phyloP scores from a whole-genome alignment of 2,888 invertebrate species.

The Acrobasis consociella region DNA sequence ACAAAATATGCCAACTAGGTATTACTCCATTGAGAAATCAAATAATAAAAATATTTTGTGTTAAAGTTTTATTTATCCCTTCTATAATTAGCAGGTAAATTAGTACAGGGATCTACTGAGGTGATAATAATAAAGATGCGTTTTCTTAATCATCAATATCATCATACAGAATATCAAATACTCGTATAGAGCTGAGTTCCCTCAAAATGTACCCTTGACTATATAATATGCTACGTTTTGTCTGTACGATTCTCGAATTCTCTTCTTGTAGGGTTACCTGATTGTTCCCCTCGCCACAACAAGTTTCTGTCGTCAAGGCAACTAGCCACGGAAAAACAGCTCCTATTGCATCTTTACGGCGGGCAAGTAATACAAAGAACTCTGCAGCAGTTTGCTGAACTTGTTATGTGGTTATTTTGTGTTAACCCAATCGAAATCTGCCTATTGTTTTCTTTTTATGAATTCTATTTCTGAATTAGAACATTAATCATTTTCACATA shows the following conservation, averaged over 20 bases:
- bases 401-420: neutral
- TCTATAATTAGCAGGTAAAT: too few relatives aligned
- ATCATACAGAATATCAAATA: too few relatives aligned
- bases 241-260: neutral
- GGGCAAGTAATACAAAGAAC: neutral
- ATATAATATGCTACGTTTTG: neutral
- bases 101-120: too few relatives aligned
- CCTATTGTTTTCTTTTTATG: neutral
- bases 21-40: too few relatives aligned
- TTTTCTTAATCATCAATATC: too few relatives aligned
- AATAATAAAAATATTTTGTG: too few relatives aligned
- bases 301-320: constrained; percentile 41
- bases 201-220: neutral
- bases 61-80: too few relatives aligned
- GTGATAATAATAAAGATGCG: too few relatives aligned
- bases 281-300: constrained; percentile 30
- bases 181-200: neutral
- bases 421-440: neutral
- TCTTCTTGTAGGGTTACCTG: neutral
- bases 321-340: constrained; percentile 24
- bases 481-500: constrained; percentile 7
- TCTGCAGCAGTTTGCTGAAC: constrained; percentile 1
- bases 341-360: constrained; percentile 3
- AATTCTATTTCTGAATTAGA: neutral
- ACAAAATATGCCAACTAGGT: too few relatives aligned